Evolutionary conservation across 2,888 invertebrate genomes (phyloP).

Genomic region (Andrena dorsata): DNA sequence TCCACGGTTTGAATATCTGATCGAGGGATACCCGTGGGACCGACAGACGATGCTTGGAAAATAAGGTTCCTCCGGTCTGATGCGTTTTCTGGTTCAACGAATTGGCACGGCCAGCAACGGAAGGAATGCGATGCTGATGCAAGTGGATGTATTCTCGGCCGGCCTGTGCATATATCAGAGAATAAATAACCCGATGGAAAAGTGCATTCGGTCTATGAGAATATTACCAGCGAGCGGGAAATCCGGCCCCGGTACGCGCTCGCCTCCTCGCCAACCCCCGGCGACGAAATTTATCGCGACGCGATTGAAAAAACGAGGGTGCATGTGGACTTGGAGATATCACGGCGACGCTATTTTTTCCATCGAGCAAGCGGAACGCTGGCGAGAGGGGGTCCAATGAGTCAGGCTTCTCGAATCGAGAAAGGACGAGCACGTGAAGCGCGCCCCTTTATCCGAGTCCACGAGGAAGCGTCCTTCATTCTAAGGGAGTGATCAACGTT

Average conservation of each 20-base stretch:
- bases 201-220: constrained; percentile 44
- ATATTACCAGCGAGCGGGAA: constrained; percentile 36
- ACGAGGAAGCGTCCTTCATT: constrained; percentile 32
- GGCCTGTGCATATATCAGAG: constrained; percentile 48
- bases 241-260: constrained; percentile 5
- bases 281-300: background rate
- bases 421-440: constrained; percentile 7
- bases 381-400: background rate
- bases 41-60: constrained; percentile 55
- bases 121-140: constrained; percentile 58
- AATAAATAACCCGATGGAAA: constrained; percentile 59
- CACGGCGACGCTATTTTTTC: no score
- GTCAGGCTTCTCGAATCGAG: background rate
- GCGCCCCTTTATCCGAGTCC: background rate
- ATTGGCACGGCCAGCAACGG: constrained; percentile 56
- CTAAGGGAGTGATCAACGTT: constrained; percentile 41
- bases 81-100: constrained; percentile 61
- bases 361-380: background rate
- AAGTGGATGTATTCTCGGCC: constrained; percentile 46
- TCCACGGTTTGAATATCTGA: constrained; percentile 63
- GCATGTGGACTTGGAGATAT: no score
- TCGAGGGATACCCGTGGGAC: constrained; percentile 56
- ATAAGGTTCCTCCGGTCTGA: constrained; percentile 53
- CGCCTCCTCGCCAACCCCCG: background rate
- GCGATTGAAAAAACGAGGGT: background rate